Conservation (phyloP, 2,113 vertebrate genomes). For the Scalopus aquaticus region DNA sequence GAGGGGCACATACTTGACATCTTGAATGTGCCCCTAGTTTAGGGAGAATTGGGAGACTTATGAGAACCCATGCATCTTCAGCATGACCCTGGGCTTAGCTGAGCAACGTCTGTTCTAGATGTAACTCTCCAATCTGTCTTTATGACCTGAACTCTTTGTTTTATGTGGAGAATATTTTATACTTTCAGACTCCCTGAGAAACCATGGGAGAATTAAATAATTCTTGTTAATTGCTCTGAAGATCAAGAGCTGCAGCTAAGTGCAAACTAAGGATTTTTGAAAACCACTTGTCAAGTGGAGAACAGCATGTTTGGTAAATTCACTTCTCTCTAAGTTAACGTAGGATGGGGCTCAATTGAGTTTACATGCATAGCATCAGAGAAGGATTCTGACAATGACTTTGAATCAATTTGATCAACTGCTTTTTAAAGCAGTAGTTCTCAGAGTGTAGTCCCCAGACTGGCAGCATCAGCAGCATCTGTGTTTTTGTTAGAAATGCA, state of each 20-base stretch:
- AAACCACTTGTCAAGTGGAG: constrained; percentile 51
- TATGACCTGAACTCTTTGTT: background rate
- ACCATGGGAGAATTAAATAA: constrained; percentile 52
- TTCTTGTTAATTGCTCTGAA: constrained; percentile 66
- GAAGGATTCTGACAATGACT: constrained; percentile 18
- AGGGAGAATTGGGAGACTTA: background rate
- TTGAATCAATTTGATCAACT: constrained; percentile 39
- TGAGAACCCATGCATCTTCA: background rate
- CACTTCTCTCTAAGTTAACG: constrained; percentile 21
- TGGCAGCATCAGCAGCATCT: constrained; percentile 12
- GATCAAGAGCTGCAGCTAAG: constrained; percentile 35
- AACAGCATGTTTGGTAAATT: constrained; percentile 50
- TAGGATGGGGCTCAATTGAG: background rate
- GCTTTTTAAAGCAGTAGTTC: background rate
- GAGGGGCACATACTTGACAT: background rate
- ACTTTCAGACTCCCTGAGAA: constrained; percentile 24
- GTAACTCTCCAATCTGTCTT: background rate
- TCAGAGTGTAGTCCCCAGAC: background rate
- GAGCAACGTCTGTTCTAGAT: background rate
- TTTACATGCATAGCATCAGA: background rate
- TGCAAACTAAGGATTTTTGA: constrained; percentile 60
- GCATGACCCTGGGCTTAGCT: background rate
- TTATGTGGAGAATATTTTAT: constrained; percentile 22
- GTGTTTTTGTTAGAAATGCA: background rate
- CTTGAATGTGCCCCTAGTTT: background rate